Evolutionary conservation across 1,140 invertebrate genomes (phyloP).

Genomic region (Calephelis virginiensis): DNA sequence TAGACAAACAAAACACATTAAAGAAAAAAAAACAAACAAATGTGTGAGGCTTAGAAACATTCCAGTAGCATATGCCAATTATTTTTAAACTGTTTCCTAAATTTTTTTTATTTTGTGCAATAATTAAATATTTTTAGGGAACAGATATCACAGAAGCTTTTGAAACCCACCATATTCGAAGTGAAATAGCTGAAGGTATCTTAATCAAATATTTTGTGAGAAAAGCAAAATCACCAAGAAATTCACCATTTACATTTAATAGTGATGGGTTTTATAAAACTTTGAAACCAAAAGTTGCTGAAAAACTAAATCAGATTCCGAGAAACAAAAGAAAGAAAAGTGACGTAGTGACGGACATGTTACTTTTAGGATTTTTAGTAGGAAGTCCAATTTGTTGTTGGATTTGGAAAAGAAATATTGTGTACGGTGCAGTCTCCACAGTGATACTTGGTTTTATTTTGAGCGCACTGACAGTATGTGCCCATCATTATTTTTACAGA

Average conservation of each 20-base stretch:
- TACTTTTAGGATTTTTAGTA: conserved; percentile 75
- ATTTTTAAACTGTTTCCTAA: too few species aligned
- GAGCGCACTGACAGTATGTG: conserved; percentile 78
- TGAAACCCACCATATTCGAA: conserved; percentile 82
- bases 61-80: too few species aligned
- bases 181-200: conserved; percentile 75
- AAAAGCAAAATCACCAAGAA: conserved; percentile 76
- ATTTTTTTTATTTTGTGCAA: too few species aligned
- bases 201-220: conserved; percentile 82
- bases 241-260: conserved; percentile 83
- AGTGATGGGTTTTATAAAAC: conserved; percentile 85
- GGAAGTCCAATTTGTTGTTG: conserved; percentile 77
- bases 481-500: conserved; percentile 91
- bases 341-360: conserved; percentile 77
- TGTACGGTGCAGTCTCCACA: conserved; percentile 45
- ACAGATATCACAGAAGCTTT: conserved; percentile 89
- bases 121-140: conserved; percentile 63
- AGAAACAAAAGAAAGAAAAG: conserved; percentile 55
- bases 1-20: too few species aligned
- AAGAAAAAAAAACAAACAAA: too few species aligned
- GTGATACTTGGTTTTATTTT: conserved; percentile 76
- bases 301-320: conserved; percentile 72
- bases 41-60: too few species aligned
- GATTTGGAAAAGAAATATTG: conserved; percentile 56
- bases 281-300: conserved; percentile 80